Evolutionary conservation across 2,888 invertebrate genomes (phyloP).

Genomic region (Mantis religiosa): DNA sequence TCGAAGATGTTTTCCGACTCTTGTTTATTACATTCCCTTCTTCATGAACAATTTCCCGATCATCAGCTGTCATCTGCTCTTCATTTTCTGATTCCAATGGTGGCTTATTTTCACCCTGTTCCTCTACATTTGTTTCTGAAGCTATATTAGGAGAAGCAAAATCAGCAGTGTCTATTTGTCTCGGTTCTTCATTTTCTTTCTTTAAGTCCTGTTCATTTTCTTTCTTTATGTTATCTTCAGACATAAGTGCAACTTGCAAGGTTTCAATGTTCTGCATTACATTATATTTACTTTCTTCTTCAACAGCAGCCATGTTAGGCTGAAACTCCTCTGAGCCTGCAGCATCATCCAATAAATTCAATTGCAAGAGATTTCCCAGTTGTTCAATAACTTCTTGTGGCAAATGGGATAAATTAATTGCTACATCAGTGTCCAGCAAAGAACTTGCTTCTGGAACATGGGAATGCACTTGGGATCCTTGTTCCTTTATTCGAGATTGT

Average conservation of each 20-base stretch:
- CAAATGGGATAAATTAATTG: constrained; percentile 22
- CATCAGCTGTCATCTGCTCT: not conserved
- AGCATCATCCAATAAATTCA: constrained; percentile 13
- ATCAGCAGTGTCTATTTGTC: not conserved
- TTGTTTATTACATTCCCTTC: not conserved
- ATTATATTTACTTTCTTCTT: not conserved
- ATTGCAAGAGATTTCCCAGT: constrained; percentile 26
- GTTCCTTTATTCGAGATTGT: constrained; percentile 21
- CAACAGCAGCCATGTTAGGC: not conserved
- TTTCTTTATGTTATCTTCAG: constrained; percentile 1
- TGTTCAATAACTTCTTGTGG: constrained; percentile 27
- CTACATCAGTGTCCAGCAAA: constrained; percentile 24
- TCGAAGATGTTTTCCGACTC: not conserved
- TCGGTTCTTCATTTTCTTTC: not conserved
- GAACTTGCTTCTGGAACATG: constrained; percentile 1
- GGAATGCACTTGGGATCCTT: not conserved
- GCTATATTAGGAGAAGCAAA: not conserved
- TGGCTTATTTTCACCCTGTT: not conserved
- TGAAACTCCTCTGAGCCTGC: not conserved
- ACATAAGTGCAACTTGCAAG: not conserved
- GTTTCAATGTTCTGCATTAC: constrained; percentile 2
- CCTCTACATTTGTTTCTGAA: not conserved
- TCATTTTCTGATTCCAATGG: not conserved
- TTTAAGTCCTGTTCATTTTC: not conserved
- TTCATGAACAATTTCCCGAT: not conserved